These are phyloP conservation scores for Agonopterix alstromeriana DNA, from an alignment of 2,888 invertebrate genomes.

Conservation along the genomic window DNA sequence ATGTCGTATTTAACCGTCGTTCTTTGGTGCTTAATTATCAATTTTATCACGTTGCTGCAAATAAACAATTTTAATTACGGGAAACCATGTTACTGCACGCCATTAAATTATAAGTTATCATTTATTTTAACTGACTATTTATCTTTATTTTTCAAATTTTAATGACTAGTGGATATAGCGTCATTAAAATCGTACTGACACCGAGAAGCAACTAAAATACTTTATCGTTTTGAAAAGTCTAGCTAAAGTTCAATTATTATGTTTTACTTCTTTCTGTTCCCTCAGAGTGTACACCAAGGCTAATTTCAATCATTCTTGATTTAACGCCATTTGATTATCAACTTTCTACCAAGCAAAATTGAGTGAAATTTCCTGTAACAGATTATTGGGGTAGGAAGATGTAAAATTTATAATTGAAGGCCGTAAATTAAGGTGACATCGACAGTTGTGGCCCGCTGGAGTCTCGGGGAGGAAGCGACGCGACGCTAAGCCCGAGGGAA, in stretches of 20 bases:
- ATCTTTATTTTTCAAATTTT: slow-evolving; percentile 34
- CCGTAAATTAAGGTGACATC: slow-evolving; percentile 78
- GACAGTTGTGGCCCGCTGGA: slow-evolving; percentile 68
- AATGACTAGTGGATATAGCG: slow-evolving; percentile 26
- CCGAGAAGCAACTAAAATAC: no score
- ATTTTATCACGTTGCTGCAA: slow-evolving; percentile 46
- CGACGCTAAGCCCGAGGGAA: slow-evolving; percentile 32
- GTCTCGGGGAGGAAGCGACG: slow-evolving; percentile 24
- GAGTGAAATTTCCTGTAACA: slow-evolving; percentile 5
- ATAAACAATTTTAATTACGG: slow-evolving; percentile 63
- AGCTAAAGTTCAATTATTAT: not conserved
- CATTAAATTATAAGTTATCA: slow-evolving; percentile 46
- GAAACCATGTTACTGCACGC: slow-evolving; percentile 47
- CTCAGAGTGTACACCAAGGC: not conserved
- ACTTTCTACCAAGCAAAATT: not conserved
- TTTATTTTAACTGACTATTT: slow-evolving; percentile 33
- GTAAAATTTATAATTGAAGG: slow-evolving; percentile 74
- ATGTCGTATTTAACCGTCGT: slow-evolving; percentile 20
- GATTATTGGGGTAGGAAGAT: slow-evolving; percentile 27
- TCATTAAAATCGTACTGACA: not conserved
- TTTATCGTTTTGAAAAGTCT: no score
- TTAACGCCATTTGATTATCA: not conserved
- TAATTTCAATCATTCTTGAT: slow-evolving; percentile 2
- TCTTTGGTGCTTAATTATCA: slow-evolving; percentile 41
- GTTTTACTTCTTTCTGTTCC: not conserved